Conservation (phyloP, 2,888 invertebrate species). For the Chaetogeoica ovagalla region DNA sequence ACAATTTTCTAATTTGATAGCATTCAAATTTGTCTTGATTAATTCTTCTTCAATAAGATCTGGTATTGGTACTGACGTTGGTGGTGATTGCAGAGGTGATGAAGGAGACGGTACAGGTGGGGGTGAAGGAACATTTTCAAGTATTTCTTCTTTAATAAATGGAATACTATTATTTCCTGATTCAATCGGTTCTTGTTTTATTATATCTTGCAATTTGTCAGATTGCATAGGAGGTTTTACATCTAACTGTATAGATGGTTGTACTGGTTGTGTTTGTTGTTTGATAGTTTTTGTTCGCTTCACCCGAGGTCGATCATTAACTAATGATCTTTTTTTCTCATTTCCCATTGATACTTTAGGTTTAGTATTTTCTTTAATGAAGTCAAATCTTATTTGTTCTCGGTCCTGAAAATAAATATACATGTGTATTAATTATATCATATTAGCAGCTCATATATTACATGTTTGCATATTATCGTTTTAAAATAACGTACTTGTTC, state of each 20-base stretch:
- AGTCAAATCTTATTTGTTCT: constrained; percentile 11
- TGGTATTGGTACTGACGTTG: not conserved
- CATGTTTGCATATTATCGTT: not conserved
- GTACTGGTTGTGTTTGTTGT: constrained; percentile 9
- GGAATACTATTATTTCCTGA: constrained; percentile 22
- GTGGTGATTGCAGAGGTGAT: constrained; percentile 5
- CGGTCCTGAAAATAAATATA: constrained; percentile 29
- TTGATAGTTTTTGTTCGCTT: constrained; percentile 38
- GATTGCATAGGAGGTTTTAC: not conserved
- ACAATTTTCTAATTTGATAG: constrained; percentile 40
- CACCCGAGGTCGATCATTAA: constrained; percentile 25
- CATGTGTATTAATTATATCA: not conserved
- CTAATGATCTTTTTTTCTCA: constrained; percentile 40
- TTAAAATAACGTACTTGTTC: constrained; percentile 39
- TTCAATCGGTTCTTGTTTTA: constrained; percentile 13
- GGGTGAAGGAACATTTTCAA: not conserved
- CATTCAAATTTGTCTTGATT: constrained; percentile 34
- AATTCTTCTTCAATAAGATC: constrained; percentile 29
- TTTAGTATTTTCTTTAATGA: not conserved
- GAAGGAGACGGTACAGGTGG: not conserved
- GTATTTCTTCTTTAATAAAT: constrained; percentile 21
- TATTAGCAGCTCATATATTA: not conserved
- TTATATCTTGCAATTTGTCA: constrained; percentile 11
- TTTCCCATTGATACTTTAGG: not conserved
- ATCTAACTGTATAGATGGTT: constrained; percentile 6